phyloP scores from a whole-genome alignment of 2,797 vertebrate genomes.

The Jordanella pulchra region DNA sequence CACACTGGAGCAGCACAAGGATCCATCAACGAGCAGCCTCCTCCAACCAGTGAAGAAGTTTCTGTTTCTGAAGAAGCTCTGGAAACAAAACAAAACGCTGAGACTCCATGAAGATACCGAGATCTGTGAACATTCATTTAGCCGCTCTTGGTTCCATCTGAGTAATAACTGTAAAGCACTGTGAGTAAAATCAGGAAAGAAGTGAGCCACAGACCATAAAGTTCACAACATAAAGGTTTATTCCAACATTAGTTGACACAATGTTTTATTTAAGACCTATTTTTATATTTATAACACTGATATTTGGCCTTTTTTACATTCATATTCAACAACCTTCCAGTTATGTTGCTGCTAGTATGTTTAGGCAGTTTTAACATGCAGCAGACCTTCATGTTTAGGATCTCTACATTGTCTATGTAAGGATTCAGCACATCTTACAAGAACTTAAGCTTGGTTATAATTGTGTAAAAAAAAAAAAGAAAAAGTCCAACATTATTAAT shows the following conservation, averaged over 20 bases:
- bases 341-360: slow-evolving; percentile 4
- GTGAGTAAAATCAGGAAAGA: background rate
- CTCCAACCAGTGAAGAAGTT: slow-evolving; percentile 1
- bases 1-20: slow-evolving; percentile 13
- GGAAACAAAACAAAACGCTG: background rate
- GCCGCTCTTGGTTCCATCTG: background rate
- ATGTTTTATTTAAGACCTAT: background rate
- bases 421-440: too few species aligned
- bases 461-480: background rate
- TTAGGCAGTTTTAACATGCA: slow-evolving; percentile 34
- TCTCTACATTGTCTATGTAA: background rate
- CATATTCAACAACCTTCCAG: background rate
- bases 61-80: slow-evolving; percentile 11
- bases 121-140: background rate
- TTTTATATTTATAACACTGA: slow-evolving; percentile 14
- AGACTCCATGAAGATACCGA: slow-evolving; percentile 1
- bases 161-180: background rate
- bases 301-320: background rate
- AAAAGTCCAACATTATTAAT: background rate
- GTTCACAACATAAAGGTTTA: background rate
- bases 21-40: background rate
- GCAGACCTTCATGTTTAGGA: slow-evolving; percentile 4
- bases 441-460: background rate
- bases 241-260: slow-evolving; percentile 10
- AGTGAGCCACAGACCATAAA: slow-evolving; percentile 15